Conservation (phyloP, 2,888 invertebrate species). For the Physocephala rufipes region DNA sequence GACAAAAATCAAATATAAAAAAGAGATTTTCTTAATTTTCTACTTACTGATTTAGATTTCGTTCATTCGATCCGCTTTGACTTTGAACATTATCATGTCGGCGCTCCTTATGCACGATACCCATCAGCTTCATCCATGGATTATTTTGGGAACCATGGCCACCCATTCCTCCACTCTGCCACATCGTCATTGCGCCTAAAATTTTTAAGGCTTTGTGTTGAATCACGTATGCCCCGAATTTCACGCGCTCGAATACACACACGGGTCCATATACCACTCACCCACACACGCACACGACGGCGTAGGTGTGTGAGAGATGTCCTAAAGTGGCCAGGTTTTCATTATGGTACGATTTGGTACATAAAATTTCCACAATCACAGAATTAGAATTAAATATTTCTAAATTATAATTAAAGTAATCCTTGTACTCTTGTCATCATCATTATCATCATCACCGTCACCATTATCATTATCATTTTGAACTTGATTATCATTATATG, state of each 20-base stretch:
- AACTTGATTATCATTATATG: too few relatives aligned
- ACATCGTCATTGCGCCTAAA: conserved; percentile 74
- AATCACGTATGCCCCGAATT: conserved; percentile 17
- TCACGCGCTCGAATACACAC: conserved; percentile 18
- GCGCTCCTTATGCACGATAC: conserved; percentile 80
- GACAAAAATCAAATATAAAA: background rate
- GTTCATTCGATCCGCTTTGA: conserved; percentile 71
- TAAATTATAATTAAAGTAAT: too few relatives aligned
- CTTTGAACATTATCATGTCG: conserved; percentile 71
- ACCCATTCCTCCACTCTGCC: conserved; percentile 80
- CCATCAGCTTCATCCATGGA: conserved; percentile 86
- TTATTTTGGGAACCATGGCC: conserved; percentile 82
- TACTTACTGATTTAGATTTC: conserved; percentile 77
- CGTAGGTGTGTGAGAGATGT: background rate
- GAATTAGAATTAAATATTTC: too few relatives aligned
- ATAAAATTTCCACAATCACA: too few relatives aligned
- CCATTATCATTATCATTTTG: too few relatives aligned
- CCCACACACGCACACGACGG: conserved; percentile 12
- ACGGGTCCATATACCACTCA: too few relatives aligned
- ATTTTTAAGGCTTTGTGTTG: too few relatives aligned
- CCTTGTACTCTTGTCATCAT: too few relatives aligned
- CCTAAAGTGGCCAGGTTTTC: background rate
- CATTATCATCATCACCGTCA: too few relatives aligned
- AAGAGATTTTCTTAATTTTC: background rate
- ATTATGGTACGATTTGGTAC: too few relatives aligned